phyloP scores from a whole-genome alignment of 2,888 invertebrate species.

The Drosophila recens region DNA sequence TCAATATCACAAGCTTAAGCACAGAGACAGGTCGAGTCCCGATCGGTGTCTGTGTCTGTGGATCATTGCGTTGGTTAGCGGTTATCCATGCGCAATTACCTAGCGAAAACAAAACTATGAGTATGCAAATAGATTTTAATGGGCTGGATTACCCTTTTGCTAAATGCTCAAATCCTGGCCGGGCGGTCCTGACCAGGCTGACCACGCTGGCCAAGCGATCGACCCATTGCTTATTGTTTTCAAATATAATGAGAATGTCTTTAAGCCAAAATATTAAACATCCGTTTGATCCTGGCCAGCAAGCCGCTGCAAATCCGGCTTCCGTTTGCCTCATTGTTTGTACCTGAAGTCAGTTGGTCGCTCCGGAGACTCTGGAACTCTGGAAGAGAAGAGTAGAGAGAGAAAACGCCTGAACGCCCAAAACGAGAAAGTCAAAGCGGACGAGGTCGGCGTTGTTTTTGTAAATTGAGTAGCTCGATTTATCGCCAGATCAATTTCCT shows the following conservation, averaged over 20 bases:
- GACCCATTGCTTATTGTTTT: constrained; percentile 66
- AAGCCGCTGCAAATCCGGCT: constrained; percentile 70
- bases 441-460: constrained; percentile 63
- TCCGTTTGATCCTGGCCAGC: constrained; percentile 66
- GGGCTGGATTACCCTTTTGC: constrained; percentile 81
- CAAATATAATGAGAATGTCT: constrained; percentile 82
- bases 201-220: constrained; percentile 21
- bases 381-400: constrained; percentile 7
- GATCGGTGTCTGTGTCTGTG: constrained; percentile 27
- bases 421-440: constrained; percentile 77
- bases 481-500: constrained; percentile 79
- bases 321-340: constrained; percentile 69
- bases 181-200: constrained; percentile 24
- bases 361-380: neutral
- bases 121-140: constrained; percentile 83
- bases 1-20: constrained; percentile 43
- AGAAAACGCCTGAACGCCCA: constrained; percentile 13
- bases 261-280: constrained; percentile 84
- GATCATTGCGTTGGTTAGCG: constrained; percentile 78
- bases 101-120: constrained; percentile 81
- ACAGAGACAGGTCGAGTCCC: constrained; percentile 13
- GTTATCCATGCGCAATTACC: constrained; percentile 83
- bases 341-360: constrained; percentile 65
- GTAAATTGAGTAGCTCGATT: constrained; percentile 77
- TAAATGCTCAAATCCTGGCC: constrained; percentile 72